These are phyloP conservation scores for Desmodus rotundus DNA, from an alignment of 2,113 vertebrate species.

Conservation along the genomic window DNA sequence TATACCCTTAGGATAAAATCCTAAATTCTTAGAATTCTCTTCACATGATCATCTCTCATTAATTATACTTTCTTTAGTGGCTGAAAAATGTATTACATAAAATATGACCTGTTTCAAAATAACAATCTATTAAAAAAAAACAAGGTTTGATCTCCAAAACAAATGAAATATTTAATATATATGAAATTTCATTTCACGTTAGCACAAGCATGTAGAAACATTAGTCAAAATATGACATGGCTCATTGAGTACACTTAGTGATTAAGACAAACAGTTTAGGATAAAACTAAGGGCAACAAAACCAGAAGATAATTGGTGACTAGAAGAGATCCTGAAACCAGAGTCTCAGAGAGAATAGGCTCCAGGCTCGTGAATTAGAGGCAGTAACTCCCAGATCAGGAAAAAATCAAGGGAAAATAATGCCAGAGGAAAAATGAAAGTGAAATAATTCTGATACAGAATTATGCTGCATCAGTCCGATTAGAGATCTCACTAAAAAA, in stretches of 20 bases:
- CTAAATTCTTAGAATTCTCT: not conserved
- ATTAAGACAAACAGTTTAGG: not conserved
- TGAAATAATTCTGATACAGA: not conserved
- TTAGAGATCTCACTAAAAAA: not conserved
- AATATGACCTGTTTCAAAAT: not conserved
- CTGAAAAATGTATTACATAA: not conserved
- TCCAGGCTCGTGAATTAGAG: not conserved
- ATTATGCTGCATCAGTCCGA: not conserved
- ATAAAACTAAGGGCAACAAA: not conserved
- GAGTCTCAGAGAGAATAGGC: not conserved
- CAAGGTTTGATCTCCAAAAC: not conserved
- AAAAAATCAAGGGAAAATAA: not conserved
- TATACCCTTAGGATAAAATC: not conserved
- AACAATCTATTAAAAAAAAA: not conserved
- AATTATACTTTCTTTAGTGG: not conserved
- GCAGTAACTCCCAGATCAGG: rapidly evolving
- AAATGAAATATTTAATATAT: not conserved
- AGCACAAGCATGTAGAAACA: not conserved
- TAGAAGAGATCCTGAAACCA: not conserved
- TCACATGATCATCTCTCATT: not conserved
- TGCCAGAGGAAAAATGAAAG: not conserved
- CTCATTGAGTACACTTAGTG: not conserved
- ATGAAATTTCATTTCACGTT: not conserved
- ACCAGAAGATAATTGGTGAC: not conserved
- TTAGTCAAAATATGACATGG: not conserved